Conservation (phyloP, 2,113 vertebrate species). For the Etheostoma spectabile region DNA sequence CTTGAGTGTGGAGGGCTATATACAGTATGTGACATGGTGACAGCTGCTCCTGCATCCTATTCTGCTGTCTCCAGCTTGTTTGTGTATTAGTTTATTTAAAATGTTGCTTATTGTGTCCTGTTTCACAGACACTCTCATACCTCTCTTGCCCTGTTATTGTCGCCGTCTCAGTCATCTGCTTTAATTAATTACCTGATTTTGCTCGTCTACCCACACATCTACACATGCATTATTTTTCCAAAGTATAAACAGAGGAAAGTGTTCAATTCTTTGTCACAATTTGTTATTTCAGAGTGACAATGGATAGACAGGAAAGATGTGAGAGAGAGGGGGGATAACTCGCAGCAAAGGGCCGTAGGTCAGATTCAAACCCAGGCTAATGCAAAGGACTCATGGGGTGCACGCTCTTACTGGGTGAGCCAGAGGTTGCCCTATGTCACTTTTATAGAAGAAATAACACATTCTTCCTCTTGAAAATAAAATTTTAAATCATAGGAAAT, state of each 20-base stretch:
- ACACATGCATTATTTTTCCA: constrained; percentile 1
- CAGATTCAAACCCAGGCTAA: too few relatives aligned
- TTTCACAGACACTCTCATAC: constrained; percentile 1
- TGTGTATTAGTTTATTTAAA: constrained; percentile 40
- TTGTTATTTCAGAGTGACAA: too few relatives aligned
- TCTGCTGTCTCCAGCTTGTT: background rate
- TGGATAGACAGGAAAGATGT: too few relatives aligned
- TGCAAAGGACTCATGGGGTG: too few relatives aligned
- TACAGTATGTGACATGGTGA: constrained; percentile 11
- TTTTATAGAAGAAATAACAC: background rate
- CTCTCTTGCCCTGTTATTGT: background rate
- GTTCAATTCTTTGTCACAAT: background rate
- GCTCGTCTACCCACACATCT: constrained; percentile 16
- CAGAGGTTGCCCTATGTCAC: too few relatives aligned
- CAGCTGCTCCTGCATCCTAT: constrained; percentile 2
- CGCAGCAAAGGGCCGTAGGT: too few relatives aligned
- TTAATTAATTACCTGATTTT: constrained; percentile 20
- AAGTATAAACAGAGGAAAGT: background rate
- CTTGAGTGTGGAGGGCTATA: constrained; percentile 15
- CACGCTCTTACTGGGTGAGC: too few relatives aligned
- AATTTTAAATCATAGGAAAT: background rate
- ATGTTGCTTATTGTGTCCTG: constrained; percentile 1
- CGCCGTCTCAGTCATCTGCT: background rate
- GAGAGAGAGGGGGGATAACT: too few relatives aligned
- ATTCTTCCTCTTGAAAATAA: background rate